Evolutionary conservation across 2,113 vertebrate genomes (phyloP).

Genomic region (Sinocyclocheilus maitianheensis): DNA sequence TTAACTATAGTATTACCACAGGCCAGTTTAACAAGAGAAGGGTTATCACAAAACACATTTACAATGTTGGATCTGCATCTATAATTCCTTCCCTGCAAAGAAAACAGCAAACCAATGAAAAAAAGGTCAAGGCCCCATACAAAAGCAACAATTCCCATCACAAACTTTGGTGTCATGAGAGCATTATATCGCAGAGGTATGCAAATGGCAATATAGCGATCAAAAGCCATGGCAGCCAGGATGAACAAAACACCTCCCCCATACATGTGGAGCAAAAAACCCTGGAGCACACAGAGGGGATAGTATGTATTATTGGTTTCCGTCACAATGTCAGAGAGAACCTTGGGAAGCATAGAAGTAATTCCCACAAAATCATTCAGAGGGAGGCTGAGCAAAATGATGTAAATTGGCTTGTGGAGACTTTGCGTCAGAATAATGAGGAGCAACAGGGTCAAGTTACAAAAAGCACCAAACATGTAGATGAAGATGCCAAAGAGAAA

Average conservation of each 20-base stretch:
- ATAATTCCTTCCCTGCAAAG: constrained; percentile 64
- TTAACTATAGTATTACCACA: constrained; percentile 67
- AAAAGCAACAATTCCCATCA: constrained; percentile 60
- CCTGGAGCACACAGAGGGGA: constrained; percentile 74
- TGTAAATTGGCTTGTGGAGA: constrained; percentile 77
- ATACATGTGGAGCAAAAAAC: constrained; percentile 70
- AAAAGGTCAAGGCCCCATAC: constrained; percentile 71
- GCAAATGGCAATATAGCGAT: constrained; percentile 77
- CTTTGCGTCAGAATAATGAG: constrained; percentile 67
- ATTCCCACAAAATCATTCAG: constrained; percentile 75
- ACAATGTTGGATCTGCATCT: constrained; percentile 64
- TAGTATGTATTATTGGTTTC: constrained; percentile 65
- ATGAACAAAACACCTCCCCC: constrained; percentile 73
- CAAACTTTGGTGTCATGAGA: constrained; percentile 65
- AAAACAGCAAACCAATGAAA: constrained; percentile 66
- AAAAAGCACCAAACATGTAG: constrained; percentile 66
- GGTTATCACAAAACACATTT: constrained; percentile 75
- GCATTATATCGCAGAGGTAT: constrained; percentile 70
- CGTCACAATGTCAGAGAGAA: constrained; percentile 71
- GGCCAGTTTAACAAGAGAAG: constrained; percentile 72
- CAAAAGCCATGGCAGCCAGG: constrained; percentile 76
- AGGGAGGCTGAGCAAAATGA: constrained; percentile 74
- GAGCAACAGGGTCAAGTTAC: constrained; percentile 70
- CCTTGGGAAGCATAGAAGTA: constrained; percentile 70
- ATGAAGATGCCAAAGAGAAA: constrained; percentile 68